phyloP scores from a whole-genome alignment of 2,888 invertebrate species.

The Monoplex corrugatus region DNA sequence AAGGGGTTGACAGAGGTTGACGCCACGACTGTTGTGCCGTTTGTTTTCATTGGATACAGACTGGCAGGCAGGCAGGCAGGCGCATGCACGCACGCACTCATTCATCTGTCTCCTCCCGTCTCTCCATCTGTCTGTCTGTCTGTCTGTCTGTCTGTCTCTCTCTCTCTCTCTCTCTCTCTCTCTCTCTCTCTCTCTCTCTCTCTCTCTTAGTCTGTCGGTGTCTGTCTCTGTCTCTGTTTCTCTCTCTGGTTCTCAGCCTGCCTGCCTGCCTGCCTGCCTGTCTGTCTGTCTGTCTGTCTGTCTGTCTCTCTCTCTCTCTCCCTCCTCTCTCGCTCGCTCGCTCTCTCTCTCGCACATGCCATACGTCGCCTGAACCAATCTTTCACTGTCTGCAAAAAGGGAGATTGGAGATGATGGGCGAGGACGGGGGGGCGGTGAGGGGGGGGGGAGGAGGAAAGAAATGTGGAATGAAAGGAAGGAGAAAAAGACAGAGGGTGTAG shows the following conservation, averaged over 20 bases:
- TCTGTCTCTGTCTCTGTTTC: background rate
- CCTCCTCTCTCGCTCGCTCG: background rate
- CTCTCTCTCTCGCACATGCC: too few species aligned
- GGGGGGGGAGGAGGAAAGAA: background rate
- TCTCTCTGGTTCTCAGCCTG: too few species aligned
- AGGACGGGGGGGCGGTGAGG: background rate
- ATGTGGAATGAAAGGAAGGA: too few species aligned
- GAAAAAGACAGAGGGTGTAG: too few species aligned
- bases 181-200: background rate
- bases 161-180: background rate
- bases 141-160: background rate
- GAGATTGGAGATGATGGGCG: background rate
- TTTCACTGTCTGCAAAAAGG: background rate
- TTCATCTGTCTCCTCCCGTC: too few species aligned
- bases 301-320: background rate
- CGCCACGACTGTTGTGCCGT: too few species aligned
- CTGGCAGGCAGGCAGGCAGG: too few species aligned
- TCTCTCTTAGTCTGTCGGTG: background rate
- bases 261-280: too few species aligned
- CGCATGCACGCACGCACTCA: too few species aligned
- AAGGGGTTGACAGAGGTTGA: too few species aligned
- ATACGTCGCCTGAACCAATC: too few species aligned
- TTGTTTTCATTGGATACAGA: too few species aligned
- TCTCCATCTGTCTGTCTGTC: background rate
- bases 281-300: background rate